Evolutionary conservation across 2,113 vertebrate genomes (phyloP).

Genomic region (Phalacrocorax carbo): DNA sequence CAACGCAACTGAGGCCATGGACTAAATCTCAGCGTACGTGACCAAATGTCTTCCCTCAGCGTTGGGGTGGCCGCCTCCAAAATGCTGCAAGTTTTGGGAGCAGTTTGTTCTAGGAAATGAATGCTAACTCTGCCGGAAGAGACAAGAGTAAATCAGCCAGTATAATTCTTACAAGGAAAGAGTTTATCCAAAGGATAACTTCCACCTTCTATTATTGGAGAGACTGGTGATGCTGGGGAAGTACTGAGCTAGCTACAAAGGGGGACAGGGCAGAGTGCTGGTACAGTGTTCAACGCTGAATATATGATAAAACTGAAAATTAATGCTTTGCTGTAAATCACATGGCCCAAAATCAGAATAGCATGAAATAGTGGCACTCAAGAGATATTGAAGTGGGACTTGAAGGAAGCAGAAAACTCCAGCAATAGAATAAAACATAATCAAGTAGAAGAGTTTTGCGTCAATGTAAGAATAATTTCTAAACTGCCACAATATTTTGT

Average conservation of each 20-base stretch:
- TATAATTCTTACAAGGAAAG: background rate
- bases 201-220: background rate
- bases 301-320: background rate
- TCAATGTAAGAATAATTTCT: slow-evolving; percentile 36
- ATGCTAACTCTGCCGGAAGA: background rate
- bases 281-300: background rate
- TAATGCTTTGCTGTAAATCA: background rate
- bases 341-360: background rate
- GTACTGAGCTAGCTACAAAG: background rate
- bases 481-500: slow-evolving; percentile 62
- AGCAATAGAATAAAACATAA: background rate
- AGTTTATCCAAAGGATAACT: background rate
- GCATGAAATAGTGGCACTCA: background rate
- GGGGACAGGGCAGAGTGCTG: background rate
- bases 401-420: background rate
- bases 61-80: background rate
- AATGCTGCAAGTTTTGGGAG: background rate
- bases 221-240: background rate
- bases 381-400: slow-evolving; percentile 26
- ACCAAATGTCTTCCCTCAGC: background rate
- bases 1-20: background rate
- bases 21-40: background rate
- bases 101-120: background rate
- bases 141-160: background rate
- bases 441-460: slow-evolving; percentile 6